Conservation (phyloP, 2,797 vertebrate species). For the Sciurus vulgaris region DNA sequence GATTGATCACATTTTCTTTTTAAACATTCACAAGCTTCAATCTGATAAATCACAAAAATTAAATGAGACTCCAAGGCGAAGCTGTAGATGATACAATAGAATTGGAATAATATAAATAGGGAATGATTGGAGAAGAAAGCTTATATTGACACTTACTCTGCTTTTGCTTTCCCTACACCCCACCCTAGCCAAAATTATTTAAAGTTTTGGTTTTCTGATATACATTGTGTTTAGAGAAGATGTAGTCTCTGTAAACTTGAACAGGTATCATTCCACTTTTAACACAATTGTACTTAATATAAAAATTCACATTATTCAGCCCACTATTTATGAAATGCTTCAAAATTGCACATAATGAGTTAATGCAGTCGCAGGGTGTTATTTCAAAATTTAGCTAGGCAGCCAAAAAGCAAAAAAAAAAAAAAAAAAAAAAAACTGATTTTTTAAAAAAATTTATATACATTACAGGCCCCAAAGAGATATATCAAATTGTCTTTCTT, state of each 20-base stretch:
- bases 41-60: slow-evolving; percentile 15
- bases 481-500: slow-evolving; percentile 61
- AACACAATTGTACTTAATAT: slow-evolving; percentile 53
- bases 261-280: slow-evolving; percentile 39
- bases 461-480: neutral
- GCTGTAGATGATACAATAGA: slow-evolving; percentile 57
- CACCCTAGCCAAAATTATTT: neutral
- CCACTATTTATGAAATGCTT: slow-evolving; percentile 76
- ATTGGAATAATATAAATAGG: slow-evolving; percentile 12
- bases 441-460: slow-evolving; percentile 72
- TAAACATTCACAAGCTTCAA: neutral
- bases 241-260: slow-evolving; percentile 64
- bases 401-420: slow-evolving; percentile 43
- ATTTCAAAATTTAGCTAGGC: slow-evolving; percentile 64
- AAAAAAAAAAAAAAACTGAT: slow-evolving; percentile 27
- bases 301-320: slow-evolving; percentile 48
- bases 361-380: slow-evolving; percentile 67
- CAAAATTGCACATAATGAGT: slow-evolving; percentile 75
- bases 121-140: slow-evolving; percentile 67
- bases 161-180: neutral
- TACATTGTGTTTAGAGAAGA: slow-evolving; percentile 74
- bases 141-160: slow-evolving; percentile 56
- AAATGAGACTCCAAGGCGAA: slow-evolving; percentile 58
- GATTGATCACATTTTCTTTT: neutral
- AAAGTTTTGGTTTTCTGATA: slow-evolving; percentile 16